These are phyloP conservation scores for Piaya cayana DNA, from an alignment of 2,113 vertebrate species.

Conservation along the genomic window DNA sequence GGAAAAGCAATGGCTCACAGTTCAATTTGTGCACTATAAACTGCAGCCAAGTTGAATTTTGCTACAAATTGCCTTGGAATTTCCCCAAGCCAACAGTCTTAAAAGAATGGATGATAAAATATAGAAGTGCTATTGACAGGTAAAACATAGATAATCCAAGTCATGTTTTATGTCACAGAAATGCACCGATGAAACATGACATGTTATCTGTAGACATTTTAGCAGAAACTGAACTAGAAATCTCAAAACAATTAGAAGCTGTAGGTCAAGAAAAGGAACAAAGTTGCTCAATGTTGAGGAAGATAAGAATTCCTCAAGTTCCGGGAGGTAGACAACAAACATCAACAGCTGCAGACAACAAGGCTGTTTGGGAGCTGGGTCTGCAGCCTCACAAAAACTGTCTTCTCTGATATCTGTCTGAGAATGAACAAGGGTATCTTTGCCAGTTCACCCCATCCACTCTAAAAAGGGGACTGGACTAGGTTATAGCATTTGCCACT, in stretches of 20 bases:
- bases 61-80: slow-evolving; percentile 8
- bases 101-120: slow-evolving; percentile 25
- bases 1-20: background rate
- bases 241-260: background rate
- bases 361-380: background rate
- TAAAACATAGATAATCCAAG: background rate
- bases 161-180: background rate
- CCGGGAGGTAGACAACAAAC: background rate
- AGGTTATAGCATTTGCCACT: background rate
- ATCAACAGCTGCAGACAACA: background rate
- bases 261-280: background rate
- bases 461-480: background rate
- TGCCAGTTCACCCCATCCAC: background rate
- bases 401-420: background rate
- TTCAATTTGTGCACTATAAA: background rate
- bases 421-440: background rate
- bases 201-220: background rate
- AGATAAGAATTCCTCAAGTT: background rate
- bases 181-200: background rate
- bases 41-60: background rate
- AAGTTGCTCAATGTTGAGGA: background rate
- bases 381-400: background rate
- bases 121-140: background rate
- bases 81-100: background rate
- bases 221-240: background rate